Evolutionary conservation across 2,888 invertebrate species (phyloP), one percentile per base, ranked within the genome.

Genomic region (Monopis laevigella): DNA sequence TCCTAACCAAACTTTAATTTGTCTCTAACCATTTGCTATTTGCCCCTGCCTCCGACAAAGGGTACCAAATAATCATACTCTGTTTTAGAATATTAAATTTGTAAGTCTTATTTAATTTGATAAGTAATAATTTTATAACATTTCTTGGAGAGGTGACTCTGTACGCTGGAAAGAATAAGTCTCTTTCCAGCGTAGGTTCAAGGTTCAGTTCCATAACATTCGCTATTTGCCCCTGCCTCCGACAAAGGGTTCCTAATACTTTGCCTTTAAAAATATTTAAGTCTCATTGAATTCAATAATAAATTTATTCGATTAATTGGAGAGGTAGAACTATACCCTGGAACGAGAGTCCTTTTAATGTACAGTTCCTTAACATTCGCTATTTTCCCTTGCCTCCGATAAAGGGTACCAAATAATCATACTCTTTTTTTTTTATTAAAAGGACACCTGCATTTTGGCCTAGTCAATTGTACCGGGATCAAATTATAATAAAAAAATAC

Each of bases 1-100:
- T 29, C 29, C 29, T 29, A 29, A 29, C 29, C 29, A 29, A 29
- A 29, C 29, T 29, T 29, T 12, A 29, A 29, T 29, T 29, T 11
- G 29, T 29, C 29, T 14, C 29, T 29, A 14, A 14, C 12, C 29
- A 29, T 29, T 29, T 29, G 14, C 29, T 4, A 29, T 29, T 29
- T 12, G 29, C 14, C 29, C 29, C 29, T 29, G 12, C 12, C 29
- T 29, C 12, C n/a, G 12, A 29, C 29, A 6, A 12, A 29, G 14
- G 3, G 29, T 29, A 29, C 12, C 12, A 12, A 29, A 29, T 29
- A 29, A 29, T 12, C 14, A 14, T n/a, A n/a, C n/a, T n/a, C n/a
- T 2, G 29, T 29, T 8, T 29, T 29, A 14, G 12, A 29, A 7
- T 13, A 11, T 10, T 29, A 24, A 5, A 24, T 3, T 29, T 29